Conservation (phyloP, 2,888 invertebrate genomes). For the Amblyjoppa proteus region DNA sequence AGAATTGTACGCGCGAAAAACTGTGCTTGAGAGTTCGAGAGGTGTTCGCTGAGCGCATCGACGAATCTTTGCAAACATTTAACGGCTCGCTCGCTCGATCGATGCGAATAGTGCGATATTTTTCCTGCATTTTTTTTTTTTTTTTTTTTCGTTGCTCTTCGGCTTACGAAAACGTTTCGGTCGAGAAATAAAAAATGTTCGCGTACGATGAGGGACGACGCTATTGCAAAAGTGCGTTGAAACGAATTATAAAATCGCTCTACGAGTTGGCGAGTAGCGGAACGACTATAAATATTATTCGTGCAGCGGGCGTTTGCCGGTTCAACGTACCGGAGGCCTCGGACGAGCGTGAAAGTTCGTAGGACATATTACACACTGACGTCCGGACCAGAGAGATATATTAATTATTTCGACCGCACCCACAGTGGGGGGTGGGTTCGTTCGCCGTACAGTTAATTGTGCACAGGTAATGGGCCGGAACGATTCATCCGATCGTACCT, state of each 20-base stretch:
- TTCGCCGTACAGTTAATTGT: slow-evolving; percentile 63
- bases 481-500: slow-evolving; percentile 56
- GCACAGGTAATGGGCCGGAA: slow-evolving; percentile 64
- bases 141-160: too few relatives aligned
- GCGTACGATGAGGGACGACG: neutral
- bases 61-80: too few relatives aligned
- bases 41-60: too few relatives aligned
- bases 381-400: slow-evolving; percentile 44
- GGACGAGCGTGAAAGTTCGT: slow-evolving; percentile 14
- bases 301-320: neutral
- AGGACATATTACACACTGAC: neutral
- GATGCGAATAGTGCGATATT: too few relatives aligned
- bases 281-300: slow-evolving; percentile 6
- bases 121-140: too few relatives aligned
- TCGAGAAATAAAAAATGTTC: neutral
- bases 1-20: too few relatives aligned
- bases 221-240: neutral
- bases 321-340: neutral
- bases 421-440: slow-evolving; percentile 43
- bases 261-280: neutral
- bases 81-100: too few relatives aligned
- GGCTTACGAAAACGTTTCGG: too few relatives aligned
- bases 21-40: too few relatives aligned
- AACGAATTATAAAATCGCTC: neutral
- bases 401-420: slow-evolving; percentile 65